Base-by-base conservation (phyloP, 1,140 invertebrate genomes). In the Drosophila ohnishii region DNA sequence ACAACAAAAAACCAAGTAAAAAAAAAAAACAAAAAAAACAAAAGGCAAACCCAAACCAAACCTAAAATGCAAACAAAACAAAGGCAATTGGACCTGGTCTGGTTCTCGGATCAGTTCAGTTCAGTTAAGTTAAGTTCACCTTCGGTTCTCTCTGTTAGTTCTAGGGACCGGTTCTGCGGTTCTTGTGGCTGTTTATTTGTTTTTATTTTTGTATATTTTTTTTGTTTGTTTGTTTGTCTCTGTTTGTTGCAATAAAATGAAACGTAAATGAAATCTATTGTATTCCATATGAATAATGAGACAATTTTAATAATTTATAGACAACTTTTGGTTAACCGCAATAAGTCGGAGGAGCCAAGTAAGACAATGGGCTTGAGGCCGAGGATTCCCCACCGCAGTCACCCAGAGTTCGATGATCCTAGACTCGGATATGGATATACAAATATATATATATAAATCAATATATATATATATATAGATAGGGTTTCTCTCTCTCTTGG, bases 291-390 rank as follows among this genome's bases (percentile, higher is more conserved):
- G 88, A 90, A 90, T 90, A 90, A 88, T 90, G 84, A 90, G 88
- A 90, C 88, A 90, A 89, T 89, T 88, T 90, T 78, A 90, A 86
- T 88, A 90, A 90, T 90, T 90, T 90, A 90, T 90, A 90, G 84
- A 90, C 75, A 85, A 77, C 75, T 87, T 90, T 90, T 65, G 87
- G 87, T 90, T 90, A 90, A 90, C 87, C 87, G 77, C 87, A 64
- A 61, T 63, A 61, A 16, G 37, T 7, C 13, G 9, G 3, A 78
- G 67, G 62, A 25, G 25, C 53, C 42, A 47, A 14, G 59, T 76
- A 42, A 73, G 75, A 59, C 80, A 81, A 59, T 72, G 66, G 69
- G 22, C 45, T 10, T 30, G 19, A 28, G 60, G 11, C 45, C 30
- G 37, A 48, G 25, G 48, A 58, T 47, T 57, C 37, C 30, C 50